Evolutionary conservation across 2,113 vertebrate genomes (phyloP).

Genomic region (Phrynocephalus versicolor): DNA sequence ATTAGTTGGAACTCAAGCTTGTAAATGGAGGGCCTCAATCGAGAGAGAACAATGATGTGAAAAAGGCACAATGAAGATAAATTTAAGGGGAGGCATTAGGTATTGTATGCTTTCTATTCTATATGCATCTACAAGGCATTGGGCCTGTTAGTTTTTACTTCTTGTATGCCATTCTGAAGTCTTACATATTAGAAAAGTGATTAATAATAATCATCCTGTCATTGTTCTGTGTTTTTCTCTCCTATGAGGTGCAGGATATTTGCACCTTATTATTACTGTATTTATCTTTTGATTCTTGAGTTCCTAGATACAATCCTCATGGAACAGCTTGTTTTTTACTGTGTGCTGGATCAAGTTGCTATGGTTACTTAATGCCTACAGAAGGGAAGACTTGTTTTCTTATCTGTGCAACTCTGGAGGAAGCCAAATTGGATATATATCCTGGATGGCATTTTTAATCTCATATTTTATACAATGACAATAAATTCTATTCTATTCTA

Average conservation of each 20-base stretch:
- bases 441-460: too few relatives aligned
- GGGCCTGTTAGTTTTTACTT: background rate
- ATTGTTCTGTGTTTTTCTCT: background rate
- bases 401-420: slow-evolving; percentile 29
- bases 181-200: background rate
- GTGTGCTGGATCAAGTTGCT: background rate
- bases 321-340: slow-evolving; percentile 23
- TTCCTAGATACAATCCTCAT: background rate
- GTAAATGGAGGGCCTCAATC: background rate
- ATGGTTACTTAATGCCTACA: slow-evolving; percentile 38
- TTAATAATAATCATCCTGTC: slow-evolving; percentile 12
- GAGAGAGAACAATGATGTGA: background rate
- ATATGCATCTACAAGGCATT: background rate
- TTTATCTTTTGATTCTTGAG: background rate
- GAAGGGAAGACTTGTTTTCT: background rate
- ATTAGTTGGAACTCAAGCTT: slow-evolving; percentile 1
- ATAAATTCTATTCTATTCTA: too few relatives aligned
- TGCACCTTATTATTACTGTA: background rate
- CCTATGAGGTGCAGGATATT: background rate
- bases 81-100: background rate
- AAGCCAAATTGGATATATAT: slow-evolving; percentile 48
- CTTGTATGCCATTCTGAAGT: background rate
- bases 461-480: too few relatives aligned
- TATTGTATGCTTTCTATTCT: background rate
- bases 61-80: background rate